Percentiles rank a stretch among this genome's conserved stretches.
phyloP scores from a whole-genome alignment of 2,113 vertebrate genomes.

The Ciconia boyciana region DNA sequence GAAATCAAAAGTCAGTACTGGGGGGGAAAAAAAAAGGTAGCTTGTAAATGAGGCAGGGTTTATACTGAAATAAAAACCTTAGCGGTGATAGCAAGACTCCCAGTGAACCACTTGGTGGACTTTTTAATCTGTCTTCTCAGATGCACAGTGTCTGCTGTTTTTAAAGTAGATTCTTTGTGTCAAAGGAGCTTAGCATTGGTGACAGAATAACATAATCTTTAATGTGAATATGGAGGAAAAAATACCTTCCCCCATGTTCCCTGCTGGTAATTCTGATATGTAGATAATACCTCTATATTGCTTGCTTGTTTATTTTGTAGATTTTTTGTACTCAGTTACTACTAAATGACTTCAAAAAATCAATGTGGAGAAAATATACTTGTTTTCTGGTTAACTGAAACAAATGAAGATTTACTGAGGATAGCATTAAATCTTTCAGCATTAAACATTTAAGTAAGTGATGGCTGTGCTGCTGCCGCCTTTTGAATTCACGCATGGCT shows the following conservation, averaged over 20 bases:
- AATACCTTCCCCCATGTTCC: not conserved
- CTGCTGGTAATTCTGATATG: not conserved
- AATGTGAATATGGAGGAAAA: not conserved
- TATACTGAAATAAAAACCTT: conserved; percentile 1
- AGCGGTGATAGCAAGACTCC: not conserved
- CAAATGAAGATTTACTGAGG: not conserved
- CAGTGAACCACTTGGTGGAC: not conserved
- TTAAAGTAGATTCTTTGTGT: not conserved
- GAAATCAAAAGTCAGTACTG: conserved; percentile 24
- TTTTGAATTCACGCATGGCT: not conserved
- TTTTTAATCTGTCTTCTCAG: not conserved
- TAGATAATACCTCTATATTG: not conserved
- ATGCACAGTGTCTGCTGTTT: not conserved
- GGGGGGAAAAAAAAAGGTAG: not conserved
- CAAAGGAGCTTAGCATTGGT: not conserved
- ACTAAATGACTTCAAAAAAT: not conserved
- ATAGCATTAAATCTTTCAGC: not conserved
- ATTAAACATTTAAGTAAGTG: not conserved
- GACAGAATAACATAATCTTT: not conserved
- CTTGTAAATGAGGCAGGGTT: conserved; percentile 15
- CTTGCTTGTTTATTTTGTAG: not conserved
- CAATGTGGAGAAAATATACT: not conserved
- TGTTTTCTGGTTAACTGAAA: not conserved
- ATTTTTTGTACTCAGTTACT: not conserved
- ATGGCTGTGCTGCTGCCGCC: not conserved